A percentile compares a stretch with the other conserved stretches of the same genome.
Evolutionary conservation across 1,140 invertebrate species (phyloP).

Genomic region (Hyles vespertilio): DNA sequence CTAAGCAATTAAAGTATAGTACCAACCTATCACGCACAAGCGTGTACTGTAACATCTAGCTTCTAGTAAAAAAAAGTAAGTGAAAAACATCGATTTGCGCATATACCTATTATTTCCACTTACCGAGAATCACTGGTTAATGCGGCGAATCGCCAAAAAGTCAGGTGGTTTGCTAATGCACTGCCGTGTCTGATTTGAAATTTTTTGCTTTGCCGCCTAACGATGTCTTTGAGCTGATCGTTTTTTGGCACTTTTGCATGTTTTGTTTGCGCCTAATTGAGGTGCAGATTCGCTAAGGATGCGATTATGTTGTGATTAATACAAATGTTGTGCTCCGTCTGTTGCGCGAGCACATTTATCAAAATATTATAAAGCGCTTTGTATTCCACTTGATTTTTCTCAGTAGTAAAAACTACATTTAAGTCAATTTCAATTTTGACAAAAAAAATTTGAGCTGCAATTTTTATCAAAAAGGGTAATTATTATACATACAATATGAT

Average conservation of each 20-base stretch:
- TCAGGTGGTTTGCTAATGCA: slow-evolving; percentile 28
- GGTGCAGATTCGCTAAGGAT: slow-evolving; percentile 63
- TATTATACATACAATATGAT: too few relatives aligned
- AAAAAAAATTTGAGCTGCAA: too few relatives aligned
- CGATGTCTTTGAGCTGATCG: slow-evolving; percentile 41
- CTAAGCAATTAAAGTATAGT: too few relatives aligned
- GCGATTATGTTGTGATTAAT: slow-evolving; percentile 65
- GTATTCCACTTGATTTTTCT: slow-evolving; percentile 25
- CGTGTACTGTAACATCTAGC: not conserved
- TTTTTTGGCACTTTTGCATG: slow-evolving; percentile 50
- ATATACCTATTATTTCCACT: not conserved
- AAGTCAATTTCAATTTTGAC: too few relatives aligned
- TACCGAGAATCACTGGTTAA: slow-evolving; percentile 1
- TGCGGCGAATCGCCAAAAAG: slow-evolving; percentile 15
- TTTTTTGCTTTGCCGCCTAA: slow-evolving; percentile 40
- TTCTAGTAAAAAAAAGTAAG: not conserved
- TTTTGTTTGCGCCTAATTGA: slow-evolving; percentile 65
- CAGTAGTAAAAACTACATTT: not conserved
- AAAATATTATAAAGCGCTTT: slow-evolving; percentile 23
- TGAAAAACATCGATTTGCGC: not conserved
- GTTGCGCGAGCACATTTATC: slow-evolving; percentile 5
- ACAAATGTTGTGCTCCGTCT: slow-evolving; percentile 35
- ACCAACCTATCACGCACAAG: too few relatives aligned
- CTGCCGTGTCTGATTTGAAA: slow-evolving; percentile 34
- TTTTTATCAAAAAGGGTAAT: too few relatives aligned